Evolutionary conservation across 2,888 invertebrate species (phyloP), one percentile per base, ranked within the genome.

Genomic region (Drosophila recens): DNA sequence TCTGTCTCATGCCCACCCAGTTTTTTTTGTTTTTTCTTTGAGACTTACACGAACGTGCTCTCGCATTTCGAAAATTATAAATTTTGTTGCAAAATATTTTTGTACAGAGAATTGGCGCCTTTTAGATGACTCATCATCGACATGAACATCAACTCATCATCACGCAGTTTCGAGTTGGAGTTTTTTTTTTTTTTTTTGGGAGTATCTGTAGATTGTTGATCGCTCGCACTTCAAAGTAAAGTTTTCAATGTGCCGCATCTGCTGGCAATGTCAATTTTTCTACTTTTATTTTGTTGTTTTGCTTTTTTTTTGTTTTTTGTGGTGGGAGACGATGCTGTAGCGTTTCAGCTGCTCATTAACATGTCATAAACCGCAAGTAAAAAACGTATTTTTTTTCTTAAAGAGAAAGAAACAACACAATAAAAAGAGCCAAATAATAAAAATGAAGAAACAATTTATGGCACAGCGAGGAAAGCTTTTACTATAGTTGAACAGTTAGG

Each of bases 321-420:
- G 30, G 67, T 66, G 74, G 67, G 78, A 69, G 69, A 66, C 42
- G 48, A 30, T 64, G 62, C 46, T 62, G 45, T 15, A 45, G 52
- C 56, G 48, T 34, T 46, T 59, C 66, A 67, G 78, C 68, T 76
- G 81, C 86, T 88, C 84, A 86, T 86, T 86, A 86, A 88, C 86
- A 88, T 86, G 88, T 86, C 86, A 86, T 88, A 88, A 82, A 80
- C 88, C 86, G 82, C 75, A 84, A 83, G 73, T 66, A 66, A 69
- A 69, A 75, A 66, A 57, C 40, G 27, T 34, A 30, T 61, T 68
- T 54, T 17, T 49, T 42, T 13, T 20, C 4, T n/a, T 20, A 4
- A 11, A 8, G 10, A 27, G 10, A 27, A 6, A 46, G 33, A 56
- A 56, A 40, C 42, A 54, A 30, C 13, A 58, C 49, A 38, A 54